phyloP scores from a whole-genome alignment of 2,888 invertebrate genomes.

The Plebejus anna region DNA sequence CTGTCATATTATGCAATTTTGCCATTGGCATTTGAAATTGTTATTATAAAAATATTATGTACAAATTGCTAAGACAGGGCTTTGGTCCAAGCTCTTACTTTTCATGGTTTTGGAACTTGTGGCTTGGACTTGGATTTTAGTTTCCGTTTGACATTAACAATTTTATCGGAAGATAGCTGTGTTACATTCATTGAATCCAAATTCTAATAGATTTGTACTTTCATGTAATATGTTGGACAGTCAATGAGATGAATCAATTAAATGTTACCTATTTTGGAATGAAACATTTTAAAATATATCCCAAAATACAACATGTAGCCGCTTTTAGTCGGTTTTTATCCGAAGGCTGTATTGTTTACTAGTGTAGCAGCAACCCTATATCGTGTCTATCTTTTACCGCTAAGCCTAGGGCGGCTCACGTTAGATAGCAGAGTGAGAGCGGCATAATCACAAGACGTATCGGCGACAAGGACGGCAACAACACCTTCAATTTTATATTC shows the following conservation, averaged over 20 bases:
- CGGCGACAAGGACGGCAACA: conserved; percentile 57
- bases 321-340: not conserved
- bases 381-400: conserved; percentile 77
- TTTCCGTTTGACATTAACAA: too few relatives aligned
- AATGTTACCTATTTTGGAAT: too few relatives aligned
- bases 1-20: conserved; percentile 19
- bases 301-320: not conserved
- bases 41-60: conserved; percentile 18
- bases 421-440: conserved; percentile 64
- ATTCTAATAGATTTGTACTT: too few relatives aligned
- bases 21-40: conserved; percentile 11
- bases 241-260: too few relatives aligned
- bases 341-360: conserved; percentile 33
- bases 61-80: not conserved
- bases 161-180: too few relatives aligned
- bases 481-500: conserved; percentile 78
- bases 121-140: too few relatives aligned
- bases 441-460: conserved; percentile 44
- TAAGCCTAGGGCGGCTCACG: conserved; percentile 76
- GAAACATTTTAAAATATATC: not conserved
- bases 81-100: not conserved
- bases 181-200: too few relatives aligned
- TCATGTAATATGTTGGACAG: too few relatives aligned
- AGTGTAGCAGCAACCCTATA: conserved; percentile 56
- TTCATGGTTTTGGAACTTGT: too few relatives aligned